These are phyloP conservation scores for Patella depressa DNA, from an alignment of 2,888 invertebrate genomes.

Conservation along the genomic window DNA sequence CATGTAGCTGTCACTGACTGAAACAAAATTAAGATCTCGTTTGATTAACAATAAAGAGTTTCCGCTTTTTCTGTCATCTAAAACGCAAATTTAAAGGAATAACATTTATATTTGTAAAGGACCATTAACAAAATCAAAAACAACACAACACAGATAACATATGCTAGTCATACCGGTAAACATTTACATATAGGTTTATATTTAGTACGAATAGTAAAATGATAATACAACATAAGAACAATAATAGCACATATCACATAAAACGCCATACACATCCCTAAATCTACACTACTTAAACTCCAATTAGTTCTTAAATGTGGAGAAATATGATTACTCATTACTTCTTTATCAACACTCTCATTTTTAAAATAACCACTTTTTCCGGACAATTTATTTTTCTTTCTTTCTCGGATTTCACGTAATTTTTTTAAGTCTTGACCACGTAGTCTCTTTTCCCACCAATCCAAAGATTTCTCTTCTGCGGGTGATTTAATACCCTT, in stretches of 20 bases:
- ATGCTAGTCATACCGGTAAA: slow-evolving; percentile 11
- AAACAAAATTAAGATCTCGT: too few relatives aligned
- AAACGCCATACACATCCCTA: slow-evolving; percentile 65
- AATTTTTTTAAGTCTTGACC: slow-evolving; percentile 54
- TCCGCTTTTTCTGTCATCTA: too few relatives aligned
- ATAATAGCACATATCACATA: slow-evolving; percentile 59
- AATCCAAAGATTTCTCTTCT: slow-evolving; percentile 45
- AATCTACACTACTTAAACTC: slow-evolving; percentile 56
- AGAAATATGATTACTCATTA: not conserved
- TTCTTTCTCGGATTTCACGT: slow-evolving; percentile 37
- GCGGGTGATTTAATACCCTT: not conserved
- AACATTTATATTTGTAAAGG: not conserved
- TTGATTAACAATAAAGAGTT: too few relatives aligned
- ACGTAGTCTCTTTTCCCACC: slow-evolving; percentile 60
- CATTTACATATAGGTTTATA: slow-evolving; percentile 39
- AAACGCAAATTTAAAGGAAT: not conserved
- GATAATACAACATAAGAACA: slow-evolving; percentile 61
- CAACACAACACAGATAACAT: not conserved
- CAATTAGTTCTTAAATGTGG: slow-evolving; percentile 25
- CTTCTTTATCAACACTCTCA: not conserved
- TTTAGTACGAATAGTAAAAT: slow-evolving; percentile 57
- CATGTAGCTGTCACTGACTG: too few relatives aligned
- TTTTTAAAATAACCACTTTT: not conserved
- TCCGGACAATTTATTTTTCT: slow-evolving; percentile 24
- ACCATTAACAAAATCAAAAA: not conserved